Conservation (phyloP, 2,888 invertebrate species). For the Steinernema carpocapsae region DNA sequence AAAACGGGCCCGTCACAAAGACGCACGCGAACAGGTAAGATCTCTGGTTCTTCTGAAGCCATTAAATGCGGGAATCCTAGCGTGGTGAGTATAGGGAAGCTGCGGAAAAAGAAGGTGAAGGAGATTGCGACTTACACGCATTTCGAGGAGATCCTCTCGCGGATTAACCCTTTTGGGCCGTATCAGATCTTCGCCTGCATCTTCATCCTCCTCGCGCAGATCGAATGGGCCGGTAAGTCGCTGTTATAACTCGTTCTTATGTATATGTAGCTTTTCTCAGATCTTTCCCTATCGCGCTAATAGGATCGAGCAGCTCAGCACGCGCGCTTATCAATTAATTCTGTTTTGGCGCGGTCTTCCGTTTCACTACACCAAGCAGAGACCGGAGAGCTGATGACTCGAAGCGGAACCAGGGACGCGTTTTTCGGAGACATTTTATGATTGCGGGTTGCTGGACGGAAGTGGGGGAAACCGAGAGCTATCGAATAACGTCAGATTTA, state of each 20-base stretch:
- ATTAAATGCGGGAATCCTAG: neutral
- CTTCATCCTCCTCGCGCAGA: slow-evolving; percentile 62
- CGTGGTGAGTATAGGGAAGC: slow-evolving; percentile 9
- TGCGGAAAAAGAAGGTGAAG: slow-evolving; percentile 16
- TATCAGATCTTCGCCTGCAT: slow-evolving; percentile 65
- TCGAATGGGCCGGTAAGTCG: slow-evolving; percentile 64
- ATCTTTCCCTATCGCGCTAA: no score
- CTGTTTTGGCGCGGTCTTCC: no score
- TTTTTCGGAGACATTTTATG: no score
- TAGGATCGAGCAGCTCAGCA: no score
- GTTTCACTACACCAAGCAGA: no score
- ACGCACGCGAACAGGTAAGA: slow-evolving; percentile 23
- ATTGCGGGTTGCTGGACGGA: no score
- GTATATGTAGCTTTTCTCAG: no score
- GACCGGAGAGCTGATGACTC: no score
- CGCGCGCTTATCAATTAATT: no score
- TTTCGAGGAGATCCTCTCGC: slow-evolving; percentile 45
- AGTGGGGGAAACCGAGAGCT: no score
- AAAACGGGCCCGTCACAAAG: slow-evolving; percentile 19
- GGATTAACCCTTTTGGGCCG: slow-evolving; percentile 61
- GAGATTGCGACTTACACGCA: slow-evolving; percentile 33
- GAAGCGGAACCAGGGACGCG: no score
- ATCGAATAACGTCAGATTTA: no score
- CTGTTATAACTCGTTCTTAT: neutral
- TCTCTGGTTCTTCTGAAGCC: neutral